Base-by-base conservation (phyloP, 2,113 vertebrate genomes). In the Hippocampus barbouri region DNA sequence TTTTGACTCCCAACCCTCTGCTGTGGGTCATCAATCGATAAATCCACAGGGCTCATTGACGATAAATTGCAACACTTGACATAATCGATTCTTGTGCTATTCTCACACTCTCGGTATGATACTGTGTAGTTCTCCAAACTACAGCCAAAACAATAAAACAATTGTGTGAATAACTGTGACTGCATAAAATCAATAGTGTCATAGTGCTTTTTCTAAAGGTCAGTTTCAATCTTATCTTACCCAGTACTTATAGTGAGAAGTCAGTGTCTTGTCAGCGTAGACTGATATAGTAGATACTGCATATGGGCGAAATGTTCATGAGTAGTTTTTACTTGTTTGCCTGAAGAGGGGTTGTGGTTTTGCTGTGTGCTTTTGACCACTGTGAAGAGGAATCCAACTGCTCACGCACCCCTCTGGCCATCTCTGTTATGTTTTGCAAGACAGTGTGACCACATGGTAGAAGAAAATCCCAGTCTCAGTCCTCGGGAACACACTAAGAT, bases 311-410 rank as follows among this genome's bases (percentile, higher is more conserved):
- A 18, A 16, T 57, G 40, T 27, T 25, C 16, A 20, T 30, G 60
- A 18, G 11, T 6, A 56, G 43, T 21, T 57, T 53, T 59, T 9
- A 14, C 21, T 25, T 68, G 27, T 59, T 20, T 70, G 30, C 21
- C 41, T 23, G 6, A n/a, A 40, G 6, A 59, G 20, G 30, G 30
- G 12, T 21, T 23, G 15, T 74, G 65, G 51, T 59, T 64, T 60
- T 66, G 34, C 43, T 73, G 63, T 70, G 30, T 45, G 59, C 20
- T 45, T 75, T 80, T 76, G 56, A 61, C 41, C 57, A 49, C 70
- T 61, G 20, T 34, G 53, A 70, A 66, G 68, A 66, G 34, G 43
- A 70, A 71, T 78, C 59, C 70, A 63, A 38, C 10, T 43, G n/a
- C 11, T 53, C 7, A 61, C 9, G 61, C 69, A 11, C 8, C 21